Conservation (phyloP, 2,888 invertebrate genomes). For the Drosophila diplacantha region DNA sequence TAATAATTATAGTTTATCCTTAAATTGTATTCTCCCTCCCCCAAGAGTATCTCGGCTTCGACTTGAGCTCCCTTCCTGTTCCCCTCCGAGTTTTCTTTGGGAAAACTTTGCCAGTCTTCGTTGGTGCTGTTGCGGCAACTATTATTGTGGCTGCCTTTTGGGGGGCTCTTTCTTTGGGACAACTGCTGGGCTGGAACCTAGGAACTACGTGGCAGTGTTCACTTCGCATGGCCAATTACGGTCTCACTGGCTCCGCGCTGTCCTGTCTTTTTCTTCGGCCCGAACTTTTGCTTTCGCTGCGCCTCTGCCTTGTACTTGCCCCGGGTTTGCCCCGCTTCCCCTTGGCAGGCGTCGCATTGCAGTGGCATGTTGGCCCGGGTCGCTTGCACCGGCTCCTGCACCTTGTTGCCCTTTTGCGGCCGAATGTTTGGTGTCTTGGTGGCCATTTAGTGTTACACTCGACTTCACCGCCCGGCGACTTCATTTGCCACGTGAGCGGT, state of each 20-base stretch:
- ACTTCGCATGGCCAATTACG: slow-evolving; percentile 68
- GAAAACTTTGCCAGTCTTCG: slow-evolving; percentile 44
- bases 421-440: slow-evolving; percentile 39
- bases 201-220: slow-evolving; percentile 37
- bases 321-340: neutral
- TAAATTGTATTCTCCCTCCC: neutral
- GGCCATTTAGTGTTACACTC: slow-evolving; percentile 49
- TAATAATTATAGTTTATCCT: neutral
- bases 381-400: slow-evolving; percentile 42
- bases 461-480: slow-evolving; percentile 27
- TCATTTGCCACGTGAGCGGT: slow-evolving; percentile 19
- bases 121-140: slow-evolving; percentile 47
- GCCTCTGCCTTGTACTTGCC: slow-evolving; percentile 1
- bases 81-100: slow-evolving; percentile 29
- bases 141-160: slow-evolving; percentile 37
- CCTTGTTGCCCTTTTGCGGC: slow-evolving; percentile 56
- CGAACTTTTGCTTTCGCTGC: slow-evolving; percentile 35
- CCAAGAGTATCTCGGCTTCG: slow-evolving; percentile 6
- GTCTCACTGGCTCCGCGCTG: slow-evolving; percentile 27
- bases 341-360: slow-evolving; percentile 41
- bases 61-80: neutral
- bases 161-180: slow-evolving; percentile 17
- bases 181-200: slow-evolving; percentile 9
- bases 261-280: slow-evolving; percentile 39
- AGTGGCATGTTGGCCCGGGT: slow-evolving; percentile 44